Conservation (phyloP, 2,113 vertebrate species). For the Vulpes ferrilata region DNA sequence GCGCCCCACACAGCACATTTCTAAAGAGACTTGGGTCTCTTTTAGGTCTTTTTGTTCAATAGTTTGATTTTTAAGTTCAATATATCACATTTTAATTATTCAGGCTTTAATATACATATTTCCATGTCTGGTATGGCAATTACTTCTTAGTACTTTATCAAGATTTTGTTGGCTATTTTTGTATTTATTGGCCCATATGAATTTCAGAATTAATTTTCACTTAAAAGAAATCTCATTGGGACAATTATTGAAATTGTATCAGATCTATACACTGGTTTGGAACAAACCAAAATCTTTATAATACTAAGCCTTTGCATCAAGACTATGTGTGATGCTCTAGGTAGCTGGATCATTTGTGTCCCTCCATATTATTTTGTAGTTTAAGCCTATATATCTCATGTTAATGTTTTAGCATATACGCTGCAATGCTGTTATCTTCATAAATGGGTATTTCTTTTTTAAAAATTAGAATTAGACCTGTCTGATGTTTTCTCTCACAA, state of each 20-base stretch:
- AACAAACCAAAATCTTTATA: neutral
- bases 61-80: neutral
- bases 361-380: neutral
- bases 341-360: neutral
- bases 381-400: neutral
- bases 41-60: neutral
- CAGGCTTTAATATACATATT: neutral
- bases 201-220: conserved; percentile 1
- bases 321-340: neutral
- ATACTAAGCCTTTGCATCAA: neutral
- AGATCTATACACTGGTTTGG: neutral
- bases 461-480: neutral
- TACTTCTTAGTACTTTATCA: neutral
- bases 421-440: neutral
- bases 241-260: neutral
- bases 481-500: neutral
- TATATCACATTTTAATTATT: neutral
- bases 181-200: neutral
- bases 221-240: neutral
- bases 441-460: neutral
- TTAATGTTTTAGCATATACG: neutral
- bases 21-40: neutral
- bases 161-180: neutral
- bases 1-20: neutral
- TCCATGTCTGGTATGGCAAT: neutral